A percentile compares a stretch with the other conserved stretches of the same genome.
phyloP scores from a whole-genome alignment of 2,113 vertebrate genomes.

The Chaetodon auriga region DNA sequence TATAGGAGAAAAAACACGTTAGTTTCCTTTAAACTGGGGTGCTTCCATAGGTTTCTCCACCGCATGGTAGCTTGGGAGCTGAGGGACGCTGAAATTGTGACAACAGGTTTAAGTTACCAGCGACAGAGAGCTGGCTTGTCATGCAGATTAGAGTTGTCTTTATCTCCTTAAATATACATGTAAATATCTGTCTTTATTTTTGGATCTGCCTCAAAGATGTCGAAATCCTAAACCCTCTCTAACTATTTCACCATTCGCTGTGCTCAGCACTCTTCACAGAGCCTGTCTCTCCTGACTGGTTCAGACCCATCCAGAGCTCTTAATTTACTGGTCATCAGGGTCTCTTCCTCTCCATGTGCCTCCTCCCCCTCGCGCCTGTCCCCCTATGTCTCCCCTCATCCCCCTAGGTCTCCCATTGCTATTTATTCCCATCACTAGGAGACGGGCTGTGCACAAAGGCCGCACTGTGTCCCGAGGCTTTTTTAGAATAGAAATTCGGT shows the following conservation, averaged over 20 bases:
- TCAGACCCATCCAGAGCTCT: constrained; percentile 54
- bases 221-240: constrained; percentile 36
- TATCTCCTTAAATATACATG: constrained; percentile 12
- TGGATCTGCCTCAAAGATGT: constrained; percentile 15
- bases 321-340: constrained; percentile 82
- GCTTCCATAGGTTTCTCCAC: constrained; percentile 34
- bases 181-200: constrained; percentile 32
- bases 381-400: constrained; percentile 63
- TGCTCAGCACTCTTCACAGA: constrained; percentile 32
- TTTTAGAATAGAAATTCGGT: constrained; percentile 77
- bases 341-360: constrained; percentile 65
- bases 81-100: neutral
- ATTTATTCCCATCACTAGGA: constrained; percentile 81
- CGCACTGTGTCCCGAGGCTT: constrained; percentile 76
- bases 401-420: constrained; percentile 69
- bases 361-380: constrained; percentile 52
- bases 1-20: constrained; percentile 36
- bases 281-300: constrained; percentile 35
- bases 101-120: neutral
- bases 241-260: constrained; percentile 64
- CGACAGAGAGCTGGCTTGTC: neutral
- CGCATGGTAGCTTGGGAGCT: neutral
- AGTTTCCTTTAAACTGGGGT: constrained; percentile 31
- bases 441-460: constrained; percentile 79
- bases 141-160: neutral